These are phyloP conservation scores for Callimorpha dominula DNA, from an alignment of 2,888 invertebrate genomes.

Conservation along the genomic window DNA sequence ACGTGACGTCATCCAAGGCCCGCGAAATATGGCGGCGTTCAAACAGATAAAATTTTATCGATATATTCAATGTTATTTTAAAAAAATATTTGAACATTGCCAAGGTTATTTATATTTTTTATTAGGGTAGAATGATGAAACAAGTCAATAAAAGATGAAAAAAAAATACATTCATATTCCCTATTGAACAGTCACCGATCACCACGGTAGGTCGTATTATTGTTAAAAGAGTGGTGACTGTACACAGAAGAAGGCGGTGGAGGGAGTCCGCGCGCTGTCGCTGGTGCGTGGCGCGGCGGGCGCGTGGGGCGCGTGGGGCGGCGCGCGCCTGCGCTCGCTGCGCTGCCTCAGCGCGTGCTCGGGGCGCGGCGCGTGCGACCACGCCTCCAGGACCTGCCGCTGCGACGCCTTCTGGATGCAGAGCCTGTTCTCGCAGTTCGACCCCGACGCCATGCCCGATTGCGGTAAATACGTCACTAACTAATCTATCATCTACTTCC, in stretches of 20 bases:
- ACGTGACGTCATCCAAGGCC: no score
- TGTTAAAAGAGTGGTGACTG: not conserved
- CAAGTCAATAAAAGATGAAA: no score
- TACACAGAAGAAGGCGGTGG: conserved; percentile 67
- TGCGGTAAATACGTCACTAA: conserved; percentile 87
- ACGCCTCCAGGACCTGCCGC: conserved; percentile 92
- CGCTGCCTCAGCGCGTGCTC: conserved; percentile 98
- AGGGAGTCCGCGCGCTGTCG: conserved; percentile 56
- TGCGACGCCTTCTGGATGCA: conserved; percentile 99
- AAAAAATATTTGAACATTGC: no score
- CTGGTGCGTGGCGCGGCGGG: conserved; percentile 53
- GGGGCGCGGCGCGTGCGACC: conserved; percentile 96
- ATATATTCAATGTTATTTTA: no score
- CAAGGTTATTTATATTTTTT: no score
- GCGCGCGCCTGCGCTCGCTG: conserved; percentile 92
- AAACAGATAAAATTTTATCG: no score
- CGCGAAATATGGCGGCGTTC: no score
- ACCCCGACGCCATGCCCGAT: conserved; percentile 93
- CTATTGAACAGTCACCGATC: not conserved
- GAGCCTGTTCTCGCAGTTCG: conserved; percentile 91
- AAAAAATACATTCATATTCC: no score
- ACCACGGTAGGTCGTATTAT: not conserved
- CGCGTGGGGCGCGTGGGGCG: conserved; percentile 78
- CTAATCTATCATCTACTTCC: no score
- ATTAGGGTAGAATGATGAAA: no score